Evolutionary conservation across 2,797 vertebrate genomes (phyloP), one percentile per base, ranked within the genome.

Genomic region (Ceyx erithaca): DNA sequence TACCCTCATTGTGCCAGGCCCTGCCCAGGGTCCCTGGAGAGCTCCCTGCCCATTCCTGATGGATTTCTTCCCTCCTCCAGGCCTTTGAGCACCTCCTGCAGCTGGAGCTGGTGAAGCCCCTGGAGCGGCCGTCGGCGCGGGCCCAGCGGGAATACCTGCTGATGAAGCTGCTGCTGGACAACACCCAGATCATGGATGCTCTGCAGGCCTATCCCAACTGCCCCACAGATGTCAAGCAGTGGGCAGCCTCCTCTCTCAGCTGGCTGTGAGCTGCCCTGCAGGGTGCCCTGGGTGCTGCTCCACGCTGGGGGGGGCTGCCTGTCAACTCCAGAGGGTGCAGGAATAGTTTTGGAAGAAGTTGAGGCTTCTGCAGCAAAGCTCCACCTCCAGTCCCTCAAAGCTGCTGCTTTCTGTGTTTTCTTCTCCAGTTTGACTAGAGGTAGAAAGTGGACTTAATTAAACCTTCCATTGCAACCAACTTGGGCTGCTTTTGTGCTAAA

Each of bases 161-260:
- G 14, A 97, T 99, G 98, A 98, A 96, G 20, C 98, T 99, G 48
- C 98, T 99, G 93, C 93, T 99, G 97, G 98, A 99, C 97, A 98
- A 98, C 86, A 98, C 94, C 30, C 99, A 99, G 89, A 98, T 99
- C 95, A 98, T 99, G 98, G 99, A 99, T 16, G 99, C 98, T 3
- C 94, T 99, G 96, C 99, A 99, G 91, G 98, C 96, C 12, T 99
- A 99, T 37, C 99, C 99, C 40, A 99, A 99, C 93, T 99, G 99
- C 95, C 99, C 99, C 55, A 99, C 99, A 0, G 99, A 99, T 0
- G 95, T 99, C 16, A 98, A 98, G 43, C 99, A 99, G 97, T 99
- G 99, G 99, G 99, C 99, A 51, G 94, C 96, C 26, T 99, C 99
- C 2, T 97, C 98, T 3, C 87, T 98, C 13, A 98, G 97, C 37